These are phyloP conservation scores for Drosophila biarmipes DNA, from an alignment of 1,140 invertebrate genomes.

Conservation along the genomic window DNA sequence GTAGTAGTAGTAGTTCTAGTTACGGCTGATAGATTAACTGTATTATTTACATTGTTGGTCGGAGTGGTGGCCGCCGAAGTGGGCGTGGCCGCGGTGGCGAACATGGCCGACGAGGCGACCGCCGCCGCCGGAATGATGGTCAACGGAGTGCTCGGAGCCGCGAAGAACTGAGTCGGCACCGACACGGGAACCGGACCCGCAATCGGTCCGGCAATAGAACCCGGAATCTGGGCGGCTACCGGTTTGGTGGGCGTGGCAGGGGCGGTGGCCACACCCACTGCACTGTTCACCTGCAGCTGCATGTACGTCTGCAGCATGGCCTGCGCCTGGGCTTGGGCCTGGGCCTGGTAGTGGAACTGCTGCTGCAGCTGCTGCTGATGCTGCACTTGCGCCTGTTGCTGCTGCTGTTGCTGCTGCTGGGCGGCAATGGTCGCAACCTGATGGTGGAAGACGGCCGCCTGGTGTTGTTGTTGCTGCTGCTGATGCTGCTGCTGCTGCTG, in stretches of 20 bases:
- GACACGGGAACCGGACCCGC: conserved; percentile 37
- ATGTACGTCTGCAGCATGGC: conserved; percentile 82
- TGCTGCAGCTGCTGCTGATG: conserved; percentile 62
- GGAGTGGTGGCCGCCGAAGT: conserved; percentile 78
- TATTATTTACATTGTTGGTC: conserved; percentile 82
- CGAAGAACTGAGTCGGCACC: conserved; percentile 62
- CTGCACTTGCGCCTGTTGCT: conserved; percentile 42
- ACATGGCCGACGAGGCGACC: conserved; percentile 68
- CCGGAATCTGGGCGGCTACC: conserved; percentile 29
- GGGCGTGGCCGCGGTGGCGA: conserved; percentile 69
- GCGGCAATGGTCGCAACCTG: conserved; percentile 57
- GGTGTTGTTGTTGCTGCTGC: conserved; percentile 61
- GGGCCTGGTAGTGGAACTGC: conserved; percentile 68
- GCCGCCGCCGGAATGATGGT: conserved; percentile 76
- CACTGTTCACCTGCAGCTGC: conserved; percentile 80
- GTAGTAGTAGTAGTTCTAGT: conserved; percentile 82
- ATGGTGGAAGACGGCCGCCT: conserved; percentile 54
- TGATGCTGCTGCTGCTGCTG: conserved; percentile 71
- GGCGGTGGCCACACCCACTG: conserved; percentile 49
- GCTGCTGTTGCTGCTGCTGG: conserved; percentile 36
- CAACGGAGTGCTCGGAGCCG: conserved; percentile 71
- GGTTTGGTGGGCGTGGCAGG: conserved; percentile 72
- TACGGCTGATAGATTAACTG: conserved; percentile 84
- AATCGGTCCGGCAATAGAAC: conserved; percentile 20
- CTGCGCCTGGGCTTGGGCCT: conserved; percentile 66